Percentiles rank a stretch among this genome's conserved stretches.
Evolutionary conservation across 2,797 vertebrate species (phyloP).

Genomic region (Eremophila alpestris): DNA sequence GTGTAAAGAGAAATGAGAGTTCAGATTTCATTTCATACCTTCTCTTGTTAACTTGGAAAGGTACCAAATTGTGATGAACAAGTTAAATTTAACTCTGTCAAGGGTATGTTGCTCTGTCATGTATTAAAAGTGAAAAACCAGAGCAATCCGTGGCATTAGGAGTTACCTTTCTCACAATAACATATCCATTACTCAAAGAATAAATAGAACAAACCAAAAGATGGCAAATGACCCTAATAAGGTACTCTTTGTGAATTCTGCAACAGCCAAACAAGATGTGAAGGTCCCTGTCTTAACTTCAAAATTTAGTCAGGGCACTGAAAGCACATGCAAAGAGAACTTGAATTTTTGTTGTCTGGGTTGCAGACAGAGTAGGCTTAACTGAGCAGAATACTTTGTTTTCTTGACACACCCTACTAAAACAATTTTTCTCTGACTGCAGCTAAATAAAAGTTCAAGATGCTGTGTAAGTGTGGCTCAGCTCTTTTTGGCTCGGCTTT

Average conservation of each 20-base stretch:
- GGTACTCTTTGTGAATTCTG: background rate
- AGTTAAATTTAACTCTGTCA: background rate
- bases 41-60: background rate
- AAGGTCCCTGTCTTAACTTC: background rate
- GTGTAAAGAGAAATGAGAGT: background rate
- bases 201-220: background rate
- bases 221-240: background rate
- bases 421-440: background rate
- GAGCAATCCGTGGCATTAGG: background rate
- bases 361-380: background rate
- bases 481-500: background rate
- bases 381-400: background rate
- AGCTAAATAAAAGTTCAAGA: background rate
- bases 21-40: background rate
- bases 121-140: background rate
- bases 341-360: background rate
- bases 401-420: background rate
- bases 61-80: background rate
- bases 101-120: background rate
- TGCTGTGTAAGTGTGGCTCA: background rate
- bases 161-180: background rate
- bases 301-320: background rate
- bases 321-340: background rate
- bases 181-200: background rate
- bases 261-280: background rate